phyloP scores from a whole-genome alignment of 2,797 vertebrate species.

The Sebastes hubbsi region DNA sequence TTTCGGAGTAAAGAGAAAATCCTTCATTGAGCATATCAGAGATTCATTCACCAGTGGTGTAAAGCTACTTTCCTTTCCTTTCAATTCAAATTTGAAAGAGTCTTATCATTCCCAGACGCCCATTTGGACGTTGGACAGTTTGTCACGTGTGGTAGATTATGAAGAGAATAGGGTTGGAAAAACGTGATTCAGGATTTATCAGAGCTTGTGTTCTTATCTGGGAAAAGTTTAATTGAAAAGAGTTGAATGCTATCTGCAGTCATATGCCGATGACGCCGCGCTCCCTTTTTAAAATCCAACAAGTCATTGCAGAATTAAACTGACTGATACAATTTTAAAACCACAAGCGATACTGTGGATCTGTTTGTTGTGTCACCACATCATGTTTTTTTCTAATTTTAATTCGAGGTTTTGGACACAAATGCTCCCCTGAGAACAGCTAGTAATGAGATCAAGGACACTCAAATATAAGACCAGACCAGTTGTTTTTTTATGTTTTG shows the following conservation, averaged over 20 bases:
- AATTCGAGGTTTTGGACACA: neutral
- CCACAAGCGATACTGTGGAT: neutral
- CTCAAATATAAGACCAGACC: neutral
- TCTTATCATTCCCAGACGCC: neutral
- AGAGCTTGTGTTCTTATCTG: neutral
- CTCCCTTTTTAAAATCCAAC: neutral
- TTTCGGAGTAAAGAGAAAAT: neutral
- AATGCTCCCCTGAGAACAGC: neutral
- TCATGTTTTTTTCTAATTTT: neutral
- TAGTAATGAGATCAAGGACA: neutral
- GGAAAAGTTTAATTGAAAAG: neutral
- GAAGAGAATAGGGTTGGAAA: neutral
- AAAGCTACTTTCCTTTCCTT: neutral
- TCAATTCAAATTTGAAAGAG: neutral
- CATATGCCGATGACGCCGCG: neutral
- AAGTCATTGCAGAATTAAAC: neutral
- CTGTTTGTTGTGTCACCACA: neutral
- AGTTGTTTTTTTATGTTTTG: neutral
- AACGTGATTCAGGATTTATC: neutral
- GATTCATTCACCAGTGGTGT: neutral
- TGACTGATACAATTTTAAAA: neutral
- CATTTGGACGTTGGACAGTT: slow-evolving; percentile 6
- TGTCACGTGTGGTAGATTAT: neutral
- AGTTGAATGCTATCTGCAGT: neutral
- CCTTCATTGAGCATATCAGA: neutral